Conservation (phyloP, 2,888 invertebrate species). For the Caenorhabditis auriculariae region DNA sequence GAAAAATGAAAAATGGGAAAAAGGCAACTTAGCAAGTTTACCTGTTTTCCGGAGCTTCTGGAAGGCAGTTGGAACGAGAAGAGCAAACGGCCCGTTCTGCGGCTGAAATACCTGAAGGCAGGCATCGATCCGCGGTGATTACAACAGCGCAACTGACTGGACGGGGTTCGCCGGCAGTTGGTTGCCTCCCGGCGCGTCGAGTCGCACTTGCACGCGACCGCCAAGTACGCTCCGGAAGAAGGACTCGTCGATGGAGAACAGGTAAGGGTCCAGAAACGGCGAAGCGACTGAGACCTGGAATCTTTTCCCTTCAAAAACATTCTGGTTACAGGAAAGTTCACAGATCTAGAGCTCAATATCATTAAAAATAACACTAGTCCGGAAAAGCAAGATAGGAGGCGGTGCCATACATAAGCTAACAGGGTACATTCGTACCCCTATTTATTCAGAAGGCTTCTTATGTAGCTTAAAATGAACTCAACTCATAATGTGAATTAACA, state of each 20-base stretch:
- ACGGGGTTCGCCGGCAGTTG: neutral
- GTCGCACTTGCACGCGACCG: constrained; percentile 5
- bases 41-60: neutral
- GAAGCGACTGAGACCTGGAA: constrained; percentile 9
- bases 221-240: constrained; percentile 14
- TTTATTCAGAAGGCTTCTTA: no score
- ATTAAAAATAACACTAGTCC: no score
- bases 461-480: no score
- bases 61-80: neutral
- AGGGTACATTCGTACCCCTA: no score
- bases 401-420: no score
- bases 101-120: neutral
- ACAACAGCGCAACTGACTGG: neutral
- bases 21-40: neutral
- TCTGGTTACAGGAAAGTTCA: no score
- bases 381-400: no score
- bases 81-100: neutral
- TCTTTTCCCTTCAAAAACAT: no score
- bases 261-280: constrained; percentile 37
- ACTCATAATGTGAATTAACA: no score
- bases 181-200: neutral
- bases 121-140: neutral
- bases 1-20: neutral
- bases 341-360: no score
- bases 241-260: constrained; percentile 38